These are phyloP conservation scores for Stegostoma tigrinum DNA, from an alignment of 2,113 vertebrate genomes.

Conservation along the genomic window DNA sequence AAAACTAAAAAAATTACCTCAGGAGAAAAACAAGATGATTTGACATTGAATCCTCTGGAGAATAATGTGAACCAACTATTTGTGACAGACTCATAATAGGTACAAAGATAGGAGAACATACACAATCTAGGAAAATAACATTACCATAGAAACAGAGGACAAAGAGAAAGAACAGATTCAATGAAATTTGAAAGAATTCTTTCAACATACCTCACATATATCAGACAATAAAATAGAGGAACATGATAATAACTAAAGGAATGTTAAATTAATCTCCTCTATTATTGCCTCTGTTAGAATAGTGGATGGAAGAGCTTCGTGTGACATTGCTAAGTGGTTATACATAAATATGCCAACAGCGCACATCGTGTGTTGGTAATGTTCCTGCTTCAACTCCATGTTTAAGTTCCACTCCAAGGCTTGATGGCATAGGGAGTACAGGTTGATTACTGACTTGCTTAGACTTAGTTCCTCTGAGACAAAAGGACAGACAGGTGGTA, in stretches of 20 bases:
- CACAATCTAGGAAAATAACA: slow-evolving; percentile 10
- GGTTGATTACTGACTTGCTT: too few species aligned
- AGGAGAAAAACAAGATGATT: slow-evolving; percentile 24
- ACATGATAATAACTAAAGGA: neutral
- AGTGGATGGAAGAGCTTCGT: neutral
- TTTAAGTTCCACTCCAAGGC: too few species aligned
- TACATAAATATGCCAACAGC: neutral
- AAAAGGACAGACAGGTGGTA: too few species aligned
- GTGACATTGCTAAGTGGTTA: neutral
- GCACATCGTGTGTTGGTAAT: too few species aligned
- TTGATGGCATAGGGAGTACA: neutral
- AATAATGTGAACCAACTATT: slow-evolving; percentile 21
- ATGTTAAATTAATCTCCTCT: neutral
- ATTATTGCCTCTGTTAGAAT: neutral
- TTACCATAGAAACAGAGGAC: slow-evolving; percentile 30
- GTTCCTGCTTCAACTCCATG: neutral
- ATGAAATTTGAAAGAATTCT: neutral
- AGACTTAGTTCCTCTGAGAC: too few species aligned
- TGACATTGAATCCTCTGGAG: slow-evolving; percentile 25
- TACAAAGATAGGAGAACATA: slow-evolving; percentile 34
- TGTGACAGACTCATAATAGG: slow-evolving; percentile 34
- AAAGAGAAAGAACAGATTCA: neutral
- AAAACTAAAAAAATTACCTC: slow-evolving; percentile 32
- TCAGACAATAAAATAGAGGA: slow-evolving; percentile 23
- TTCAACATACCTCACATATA: slow-evolving; percentile 4